phyloP scores from a whole-genome alignment of 1,140 invertebrate species.

The Aphis craccivora region DNA sequence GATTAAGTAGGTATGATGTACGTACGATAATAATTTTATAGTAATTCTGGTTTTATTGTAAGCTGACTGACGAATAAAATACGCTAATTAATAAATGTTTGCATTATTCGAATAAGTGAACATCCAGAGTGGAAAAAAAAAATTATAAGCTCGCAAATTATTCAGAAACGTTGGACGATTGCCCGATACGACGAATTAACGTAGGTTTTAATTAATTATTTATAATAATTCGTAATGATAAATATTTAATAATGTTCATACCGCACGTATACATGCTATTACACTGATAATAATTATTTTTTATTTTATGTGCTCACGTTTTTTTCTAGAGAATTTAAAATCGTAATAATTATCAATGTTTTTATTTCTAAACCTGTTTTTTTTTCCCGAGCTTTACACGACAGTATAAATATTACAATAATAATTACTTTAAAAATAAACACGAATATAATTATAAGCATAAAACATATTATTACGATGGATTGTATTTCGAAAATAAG shows the following conservation, averaged over 20 bases:
- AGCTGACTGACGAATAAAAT: background rate
- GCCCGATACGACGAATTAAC: background rate
- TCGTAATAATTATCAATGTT: background rate
- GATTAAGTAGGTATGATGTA: background rate
- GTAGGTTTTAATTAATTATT: background rate
- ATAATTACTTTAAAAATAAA: background rate
- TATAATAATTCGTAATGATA: background rate
- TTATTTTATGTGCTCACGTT: background rate
- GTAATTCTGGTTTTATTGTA: background rate
- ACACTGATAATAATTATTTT: conserved; percentile 2
- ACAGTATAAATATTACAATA: background rate
- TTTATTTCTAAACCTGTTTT: background rate
- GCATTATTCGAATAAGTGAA: background rate
- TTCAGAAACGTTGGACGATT: background rate
- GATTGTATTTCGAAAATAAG: background rate
- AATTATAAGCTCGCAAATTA: background rate
- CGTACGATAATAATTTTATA: background rate
- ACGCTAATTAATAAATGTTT: background rate
- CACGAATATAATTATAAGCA: background rate
- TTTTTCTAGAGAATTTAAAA: background rate
- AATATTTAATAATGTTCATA: conserved; percentile 10
- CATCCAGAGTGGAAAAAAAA: background rate
- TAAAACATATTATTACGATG: background rate
- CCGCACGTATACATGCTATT: background rate
- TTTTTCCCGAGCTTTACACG: background rate